Conservation (phyloP, 1,140 invertebrate genomes). For the Drosophila azteca region DNA sequence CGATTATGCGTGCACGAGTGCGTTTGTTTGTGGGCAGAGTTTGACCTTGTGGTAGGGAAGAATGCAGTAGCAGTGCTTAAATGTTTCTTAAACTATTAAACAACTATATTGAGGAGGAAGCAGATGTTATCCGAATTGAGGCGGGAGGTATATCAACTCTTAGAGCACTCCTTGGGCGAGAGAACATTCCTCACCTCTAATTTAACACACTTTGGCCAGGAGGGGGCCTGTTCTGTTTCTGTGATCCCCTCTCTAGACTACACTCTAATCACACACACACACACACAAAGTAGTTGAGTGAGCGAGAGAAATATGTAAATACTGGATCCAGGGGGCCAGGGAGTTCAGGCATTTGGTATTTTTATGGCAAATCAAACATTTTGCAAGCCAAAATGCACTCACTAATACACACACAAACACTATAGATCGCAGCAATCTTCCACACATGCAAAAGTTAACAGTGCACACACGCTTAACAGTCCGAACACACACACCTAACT, state of each 20-base stretch:
- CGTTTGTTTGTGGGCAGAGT: too few relatives aligned
- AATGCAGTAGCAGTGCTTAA: slow-evolving; percentile 3
- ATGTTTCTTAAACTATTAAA: too few relatives aligned
- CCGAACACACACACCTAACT: slow-evolving; percentile 26
- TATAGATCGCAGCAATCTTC: too few relatives aligned
- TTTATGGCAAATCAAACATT: slow-evolving; percentile 43
- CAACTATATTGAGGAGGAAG: background rate
- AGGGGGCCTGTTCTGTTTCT: slow-evolving; percentile 15
- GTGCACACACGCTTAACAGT: slow-evolving; percentile 24
- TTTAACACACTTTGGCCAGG: slow-evolving; percentile 45
- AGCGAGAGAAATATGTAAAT: slow-evolving; percentile 67
- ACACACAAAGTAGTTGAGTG: slow-evolving; percentile 34
- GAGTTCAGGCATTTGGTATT: slow-evolving; percentile 39
- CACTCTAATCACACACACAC: slow-evolving; percentile 4
- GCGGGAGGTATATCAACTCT: too few relatives aligned
- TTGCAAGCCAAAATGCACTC: slow-evolving; percentile 21
- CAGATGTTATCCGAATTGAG: too few relatives aligned
- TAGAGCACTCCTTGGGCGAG: too few relatives aligned
- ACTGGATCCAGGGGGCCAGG: slow-evolving; percentile 25
- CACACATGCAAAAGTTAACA: slow-evolving; percentile 6
- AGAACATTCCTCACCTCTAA: background rate
- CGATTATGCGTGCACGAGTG: too few relatives aligned
- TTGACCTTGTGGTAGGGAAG: background rate
- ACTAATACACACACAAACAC: slow-evolving; percentile 20
- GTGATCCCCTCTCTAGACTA: background rate